Percentiles rank a stretch among this genome's conserved stretches.
These are phyloP conservation scores for Chloropsis hardwickii DNA, from an alignment of 2,113 vertebrate species.

Conservation along the genomic window DNA sequence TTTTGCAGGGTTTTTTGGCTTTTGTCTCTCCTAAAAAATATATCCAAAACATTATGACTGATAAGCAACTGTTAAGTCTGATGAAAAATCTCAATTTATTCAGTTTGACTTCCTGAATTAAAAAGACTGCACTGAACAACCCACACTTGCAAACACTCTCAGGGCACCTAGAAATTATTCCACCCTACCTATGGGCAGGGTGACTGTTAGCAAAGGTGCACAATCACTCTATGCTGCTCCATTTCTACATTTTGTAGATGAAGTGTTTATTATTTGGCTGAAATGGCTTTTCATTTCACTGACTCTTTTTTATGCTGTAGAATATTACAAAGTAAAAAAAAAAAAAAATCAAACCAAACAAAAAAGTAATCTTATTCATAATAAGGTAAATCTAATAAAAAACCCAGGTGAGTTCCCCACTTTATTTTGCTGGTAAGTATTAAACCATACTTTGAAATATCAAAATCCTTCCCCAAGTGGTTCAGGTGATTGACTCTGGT, in stretches of 20 bases:
- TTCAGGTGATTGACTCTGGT: neutral
- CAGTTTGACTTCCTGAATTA: neutral
- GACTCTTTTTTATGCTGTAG: neutral
- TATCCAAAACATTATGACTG: neutral
- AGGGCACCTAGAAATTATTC: neutral
- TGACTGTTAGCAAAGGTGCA: neutral
- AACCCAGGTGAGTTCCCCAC: neutral
- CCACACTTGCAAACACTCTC: neutral
- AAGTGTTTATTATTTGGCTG: neutral
- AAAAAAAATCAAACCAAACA: neutral
- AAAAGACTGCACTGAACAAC: neutral
- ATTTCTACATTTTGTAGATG: neutral
- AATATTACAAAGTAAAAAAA: neutral
- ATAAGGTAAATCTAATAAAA: neutral
- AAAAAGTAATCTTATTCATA: neutral
- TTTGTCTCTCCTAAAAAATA: neutral
- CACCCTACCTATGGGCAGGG: rapidly evolving
- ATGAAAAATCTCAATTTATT: neutral
- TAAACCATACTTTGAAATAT: neutral
- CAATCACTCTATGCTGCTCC: neutral
- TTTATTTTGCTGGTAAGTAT: neutral
- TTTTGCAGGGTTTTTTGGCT: neutral
- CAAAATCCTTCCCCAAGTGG: neutral
- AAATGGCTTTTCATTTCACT: neutral
- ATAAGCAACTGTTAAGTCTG: neutral